Base-by-base conservation (phyloP, 2,888 invertebrate genomes). In the Eutolmus rufibarbis region DNA sequence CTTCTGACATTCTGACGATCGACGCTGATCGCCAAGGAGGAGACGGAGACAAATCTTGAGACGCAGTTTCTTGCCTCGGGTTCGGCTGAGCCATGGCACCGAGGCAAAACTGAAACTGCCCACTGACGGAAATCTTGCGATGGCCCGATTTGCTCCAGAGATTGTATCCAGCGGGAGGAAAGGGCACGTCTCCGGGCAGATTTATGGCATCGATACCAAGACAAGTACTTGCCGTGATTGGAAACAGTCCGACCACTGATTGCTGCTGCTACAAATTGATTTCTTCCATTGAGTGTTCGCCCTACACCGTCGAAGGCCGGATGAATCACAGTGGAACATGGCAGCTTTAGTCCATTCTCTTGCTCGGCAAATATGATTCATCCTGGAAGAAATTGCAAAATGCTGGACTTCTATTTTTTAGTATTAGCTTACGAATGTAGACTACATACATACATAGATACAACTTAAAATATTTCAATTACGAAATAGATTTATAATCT, bases 181-280 rank as follows among this genome's bases (percentile, higher is more conserved):
- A 81, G 81, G 81, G 81, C 81, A 56, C 34, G 28, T 43, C 57
- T 5, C 51, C 43, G 56, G 81, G 19, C 56, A 56, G 81, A 81
- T 81, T 81, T 81, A 81, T 81, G 46, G 46, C 43, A 28, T 46
- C 79, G 79, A 79, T 79, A 79, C 56, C 51, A 16, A 31, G 81
- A 46, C 56, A 81, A 81, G 31, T 81, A 46, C 51, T 46, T 28
- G 43, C 81, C 51, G 51, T 56, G 81, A 81, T 81, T 81, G 81
- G 51, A 81, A 81, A 31, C 46, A 51, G 51, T 81, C 81, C 46
- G 51, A 78, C 19, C 78, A 46, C 23, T 51, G 56, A 28, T 56
- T 81, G 46, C 46, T 31, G 81, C 51, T 81, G 28, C 56, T 51
- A 81, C 81, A 81, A 81, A 81, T 81, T 81, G 81, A 56, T 81